These are phyloP conservation scores for Leptoclinus maculatus DNA, from an alignment of 2,797 vertebrate species.

Conservation along the genomic window DNA sequence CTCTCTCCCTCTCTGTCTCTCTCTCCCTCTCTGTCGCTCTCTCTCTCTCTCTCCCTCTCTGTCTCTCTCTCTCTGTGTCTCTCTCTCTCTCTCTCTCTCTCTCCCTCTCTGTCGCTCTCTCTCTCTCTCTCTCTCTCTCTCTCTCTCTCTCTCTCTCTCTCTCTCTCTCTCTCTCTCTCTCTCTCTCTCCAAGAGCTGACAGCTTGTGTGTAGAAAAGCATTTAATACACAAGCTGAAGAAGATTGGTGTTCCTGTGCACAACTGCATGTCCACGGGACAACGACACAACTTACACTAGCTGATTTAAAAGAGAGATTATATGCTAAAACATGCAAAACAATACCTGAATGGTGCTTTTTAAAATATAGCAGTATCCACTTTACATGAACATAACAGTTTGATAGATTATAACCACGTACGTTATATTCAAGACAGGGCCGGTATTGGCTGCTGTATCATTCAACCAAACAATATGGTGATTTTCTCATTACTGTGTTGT, in stretches of 20 bases:
- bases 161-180: too few species aligned
- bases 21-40: too few species aligned
- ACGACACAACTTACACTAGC: neutral
- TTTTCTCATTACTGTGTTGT: neutral
- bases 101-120: too few species aligned
- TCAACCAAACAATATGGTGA: neutral
- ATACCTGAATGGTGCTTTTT: neutral
- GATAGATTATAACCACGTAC: neutral
- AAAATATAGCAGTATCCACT: neutral
- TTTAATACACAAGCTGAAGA: neutral
- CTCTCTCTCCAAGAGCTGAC: neutral
- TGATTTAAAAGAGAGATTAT: neutral
- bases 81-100: too few species aligned
- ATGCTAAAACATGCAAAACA: neutral
- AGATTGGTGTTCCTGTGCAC: neutral
- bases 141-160: too few species aligned
- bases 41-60: too few species aligned
- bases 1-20: too few species aligned
- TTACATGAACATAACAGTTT: neutral
- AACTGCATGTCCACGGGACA: neutral
- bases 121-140: too few species aligned
- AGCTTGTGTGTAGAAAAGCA: too few species aligned
- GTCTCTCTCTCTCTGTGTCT: too few species aligned
- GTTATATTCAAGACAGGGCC: too few species aligned
- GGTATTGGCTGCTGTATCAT: neutral